Evolutionary conservation across 92 coral and sea anemone genomes (phyloP).

Genomic region (Nematostella vectensis): DNA sequence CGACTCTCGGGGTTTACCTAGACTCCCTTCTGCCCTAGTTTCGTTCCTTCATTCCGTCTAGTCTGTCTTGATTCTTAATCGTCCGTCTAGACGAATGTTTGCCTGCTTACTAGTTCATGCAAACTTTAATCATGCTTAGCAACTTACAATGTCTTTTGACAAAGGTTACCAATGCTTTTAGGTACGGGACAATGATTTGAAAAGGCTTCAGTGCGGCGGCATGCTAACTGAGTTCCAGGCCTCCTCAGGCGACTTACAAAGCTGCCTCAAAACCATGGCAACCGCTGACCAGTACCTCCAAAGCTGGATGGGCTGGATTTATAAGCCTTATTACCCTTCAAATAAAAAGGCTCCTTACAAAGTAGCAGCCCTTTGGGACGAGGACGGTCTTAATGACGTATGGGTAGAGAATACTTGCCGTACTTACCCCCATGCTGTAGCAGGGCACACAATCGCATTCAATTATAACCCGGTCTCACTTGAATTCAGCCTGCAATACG

Average conservation of each 20-base stretch:
- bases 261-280: constrained; percentile 60
- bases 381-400: constrained; percentile 51
- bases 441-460: constrained; percentile 71
- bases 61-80: too few relatives aligned
- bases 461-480: constrained; percentile 49
- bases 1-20: too few relatives aligned
- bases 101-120: too few relatives aligned
- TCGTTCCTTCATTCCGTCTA: too few relatives aligned
- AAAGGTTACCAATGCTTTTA: too few relatives aligned
- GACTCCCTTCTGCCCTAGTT: too few relatives aligned
- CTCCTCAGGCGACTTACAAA: constrained; percentile 23
- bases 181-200: background rate
- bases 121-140: too few relatives aligned
- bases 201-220: constrained; percentile 60
- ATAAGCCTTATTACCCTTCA: constrained; percentile 59
- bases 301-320: constrained; percentile 97
- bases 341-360: constrained; percentile 9
- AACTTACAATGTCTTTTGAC: too few relatives aligned
- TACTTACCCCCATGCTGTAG: constrained; percentile 92
- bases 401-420: constrained; percentile 80
- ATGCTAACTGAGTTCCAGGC: constrained; percentile 79
- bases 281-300: constrained; percentile 70
- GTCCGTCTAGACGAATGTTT: too few relatives aligned
- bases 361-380: constrained; percentile 46
- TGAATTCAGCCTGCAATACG: constrained; percentile 58